Base-by-base conservation (phyloP, 1,140 invertebrate species). In the Mizuhopecten yessoensis region DNA sequence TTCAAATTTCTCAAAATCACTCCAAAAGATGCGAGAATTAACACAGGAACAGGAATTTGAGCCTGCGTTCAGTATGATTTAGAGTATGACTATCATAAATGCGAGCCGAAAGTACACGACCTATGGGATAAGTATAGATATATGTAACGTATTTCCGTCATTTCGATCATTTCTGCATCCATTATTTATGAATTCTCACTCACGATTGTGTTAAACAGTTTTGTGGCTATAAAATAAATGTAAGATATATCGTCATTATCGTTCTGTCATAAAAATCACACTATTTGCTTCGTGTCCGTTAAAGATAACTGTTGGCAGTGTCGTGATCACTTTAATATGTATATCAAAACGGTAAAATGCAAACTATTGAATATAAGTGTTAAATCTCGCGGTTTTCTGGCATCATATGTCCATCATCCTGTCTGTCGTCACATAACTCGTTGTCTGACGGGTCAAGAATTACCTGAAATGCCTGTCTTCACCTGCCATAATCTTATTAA, bases 341-440 rank as follows among this genome's bases (percentile, higher is more conserved):
- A 75, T 75, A 75, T 75, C 23, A 29, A 75, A 75, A 75, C 57
- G 5, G 57, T n/a, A 29, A 29, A 75, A 75, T 75, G 57, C 57
- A 75, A 75, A 75, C 57, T 75, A 75, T 75, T 75, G 57, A 75
- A 75, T 75, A 75, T 75, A 75, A n/a, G 57, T 75, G 57, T 75
- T 75, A 75, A 75, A 75, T 75, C 57, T 75, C 57, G n/a, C 57
- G 57, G 57, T 75, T 75, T 75, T 75, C 57, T 75, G 57, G 57
- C 57, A 75, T 75, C 57, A 75, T 75, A n/a, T 75, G 57, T 75
- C 57, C 23, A 75, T 75, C 57, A 75, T 29, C 57, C 57, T 75
- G 57, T 75, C 57, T n/a, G 57, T n/a, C 57, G 57, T 5, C n/a
- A 75, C 57, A 75, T 75, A 75, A 75, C 57, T 75, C 11, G 23